phyloP scores from a whole-genome alignment of 2,888 invertebrate species.

The Malthinus flaveolus region DNA sequence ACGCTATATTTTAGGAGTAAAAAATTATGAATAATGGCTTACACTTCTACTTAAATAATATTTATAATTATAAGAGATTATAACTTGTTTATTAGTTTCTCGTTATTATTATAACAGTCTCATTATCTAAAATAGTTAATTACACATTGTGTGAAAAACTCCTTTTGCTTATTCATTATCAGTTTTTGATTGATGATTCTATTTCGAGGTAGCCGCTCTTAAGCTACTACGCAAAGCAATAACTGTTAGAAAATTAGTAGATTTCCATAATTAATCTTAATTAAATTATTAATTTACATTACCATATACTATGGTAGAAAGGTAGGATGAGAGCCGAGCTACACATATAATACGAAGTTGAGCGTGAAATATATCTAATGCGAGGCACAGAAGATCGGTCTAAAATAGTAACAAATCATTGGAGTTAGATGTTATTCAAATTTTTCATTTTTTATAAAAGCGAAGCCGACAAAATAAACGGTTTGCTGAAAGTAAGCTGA shows the following conservation, averaged over 20 bases:
- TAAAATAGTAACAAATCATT: too few species aligned
- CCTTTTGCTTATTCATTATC: slow-evolving; percentile 17
- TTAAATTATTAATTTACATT: neutral
- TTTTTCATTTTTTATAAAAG: neutral
- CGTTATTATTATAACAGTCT: neutral
- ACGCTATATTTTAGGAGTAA: too few species aligned
- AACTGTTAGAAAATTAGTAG: neutral
- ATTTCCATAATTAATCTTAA: slow-evolving; percentile 3
- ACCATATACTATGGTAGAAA: too few species aligned
- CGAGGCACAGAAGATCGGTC: too few species aligned
- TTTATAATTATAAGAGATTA: too few species aligned
- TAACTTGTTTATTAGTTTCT: slow-evolving; percentile 2
- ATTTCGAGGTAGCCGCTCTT: neutral
- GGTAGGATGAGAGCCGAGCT: too few species aligned
- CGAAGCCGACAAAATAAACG: neutral
- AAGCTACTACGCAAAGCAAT: neutral
- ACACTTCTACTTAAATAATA: too few species aligned
- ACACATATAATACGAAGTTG: too few species aligned
- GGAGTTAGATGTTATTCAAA: too few species aligned
- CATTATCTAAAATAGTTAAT: neutral
- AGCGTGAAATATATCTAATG: too few species aligned
- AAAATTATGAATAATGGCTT: too few species aligned
- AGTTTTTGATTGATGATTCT: slow-evolving; percentile 5
- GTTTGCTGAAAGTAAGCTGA: neutral
- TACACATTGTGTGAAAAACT: slow-evolving; percentile 10